A percentile compares a stretch with the other conserved stretches of the same genome.
Evolutionary conservation across 2,113 vertebrate species (phyloP).

Genomic region (Hystrix brachyura): DNA sequence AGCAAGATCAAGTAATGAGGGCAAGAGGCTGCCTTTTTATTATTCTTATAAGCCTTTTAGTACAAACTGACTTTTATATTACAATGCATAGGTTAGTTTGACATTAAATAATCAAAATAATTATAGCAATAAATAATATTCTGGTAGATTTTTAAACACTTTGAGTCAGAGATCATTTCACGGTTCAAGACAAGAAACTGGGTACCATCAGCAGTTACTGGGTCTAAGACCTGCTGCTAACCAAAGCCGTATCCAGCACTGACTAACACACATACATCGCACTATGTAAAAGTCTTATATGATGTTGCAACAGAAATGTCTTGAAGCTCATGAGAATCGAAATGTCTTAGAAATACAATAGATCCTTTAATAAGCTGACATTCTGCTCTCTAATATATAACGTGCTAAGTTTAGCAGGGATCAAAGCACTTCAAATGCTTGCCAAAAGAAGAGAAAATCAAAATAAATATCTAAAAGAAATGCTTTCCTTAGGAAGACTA

Average conservation of each 20-base stretch:
- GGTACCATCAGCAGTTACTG: not conserved
- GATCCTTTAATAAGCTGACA: constrained; percentile 4
- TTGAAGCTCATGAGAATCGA: constrained; percentile 47
- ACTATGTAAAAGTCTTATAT: not conserved
- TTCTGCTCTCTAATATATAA: constrained; percentile 46
- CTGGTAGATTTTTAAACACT: not conserved
- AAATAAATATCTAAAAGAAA: not conserved
- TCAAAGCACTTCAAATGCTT: constrained; percentile 11
- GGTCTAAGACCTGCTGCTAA: not conserved
- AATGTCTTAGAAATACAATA: constrained; percentile 17
- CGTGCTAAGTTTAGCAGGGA: constrained; percentile 26
- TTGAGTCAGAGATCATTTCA: not conserved
- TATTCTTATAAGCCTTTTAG: not conserved
- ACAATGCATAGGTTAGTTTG: not conserved
- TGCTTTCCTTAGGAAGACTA: not conserved
- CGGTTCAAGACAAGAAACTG: not conserved
- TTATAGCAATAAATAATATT: not conserved
- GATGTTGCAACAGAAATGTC: not conserved
- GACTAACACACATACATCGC: not conserved
- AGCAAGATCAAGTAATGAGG: not conserved
- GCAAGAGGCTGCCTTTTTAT: rapidly evolving
- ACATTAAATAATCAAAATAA: not conserved
- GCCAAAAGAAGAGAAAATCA: constrained; percentile 31
- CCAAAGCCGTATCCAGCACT: not conserved
- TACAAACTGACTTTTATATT: not conserved